Conservation (phyloP, 2,888 invertebrate genomes). For the Fissipunctia ypsillon region DNA sequence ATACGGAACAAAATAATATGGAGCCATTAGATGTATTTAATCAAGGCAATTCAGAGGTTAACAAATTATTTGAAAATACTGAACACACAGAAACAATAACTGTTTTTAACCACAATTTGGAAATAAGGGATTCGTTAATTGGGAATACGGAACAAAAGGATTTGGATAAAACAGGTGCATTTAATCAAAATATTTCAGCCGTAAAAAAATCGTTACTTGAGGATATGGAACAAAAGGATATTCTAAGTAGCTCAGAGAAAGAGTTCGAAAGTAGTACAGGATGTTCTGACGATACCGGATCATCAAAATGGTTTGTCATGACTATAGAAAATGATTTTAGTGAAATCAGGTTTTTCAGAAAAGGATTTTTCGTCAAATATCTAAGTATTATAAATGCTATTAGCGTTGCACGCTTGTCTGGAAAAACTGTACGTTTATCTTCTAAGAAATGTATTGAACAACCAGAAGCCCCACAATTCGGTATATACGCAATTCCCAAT, state of each 20-base stretch:
- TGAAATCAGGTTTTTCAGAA: conserved; percentile 87
- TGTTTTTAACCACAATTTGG: conserved; percentile 21
- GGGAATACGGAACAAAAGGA: conserved; percentile 22
- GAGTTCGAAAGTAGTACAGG: not conserved
- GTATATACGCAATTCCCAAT: conserved; percentile 85
- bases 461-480: conserved; percentile 79
- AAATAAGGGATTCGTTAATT: conserved; percentile 34
- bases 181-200: conserved; percentile 9
- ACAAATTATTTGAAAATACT: conserved; percentile 10
- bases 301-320: conserved; percentile 90
- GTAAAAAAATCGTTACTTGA: conserved; percentile 8
- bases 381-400: conserved; percentile 88
- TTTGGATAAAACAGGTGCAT: conserved; percentile 4
- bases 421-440: conserved; percentile 88
- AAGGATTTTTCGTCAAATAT: conserved; percentile 89
- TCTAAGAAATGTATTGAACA: conserved; percentile 76
- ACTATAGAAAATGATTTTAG: conserved; percentile 89
- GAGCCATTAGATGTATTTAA: conserved; percentile 3
- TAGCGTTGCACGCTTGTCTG: conserved; percentile 83
- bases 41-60: conserved; percentile 27
- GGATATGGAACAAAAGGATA: conserved; percentile 20
- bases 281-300: conserved; percentile 62
- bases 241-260: conserved; percentile 1
- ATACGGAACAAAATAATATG: conserved; percentile 18
- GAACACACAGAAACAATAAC: conserved; percentile 24